Percentiles rank a stretch among this genome's conserved stretches.
phyloP scores from a whole-genome alignment of 2,888 invertebrate species.

The Pemphredon lugubris region DNA sequence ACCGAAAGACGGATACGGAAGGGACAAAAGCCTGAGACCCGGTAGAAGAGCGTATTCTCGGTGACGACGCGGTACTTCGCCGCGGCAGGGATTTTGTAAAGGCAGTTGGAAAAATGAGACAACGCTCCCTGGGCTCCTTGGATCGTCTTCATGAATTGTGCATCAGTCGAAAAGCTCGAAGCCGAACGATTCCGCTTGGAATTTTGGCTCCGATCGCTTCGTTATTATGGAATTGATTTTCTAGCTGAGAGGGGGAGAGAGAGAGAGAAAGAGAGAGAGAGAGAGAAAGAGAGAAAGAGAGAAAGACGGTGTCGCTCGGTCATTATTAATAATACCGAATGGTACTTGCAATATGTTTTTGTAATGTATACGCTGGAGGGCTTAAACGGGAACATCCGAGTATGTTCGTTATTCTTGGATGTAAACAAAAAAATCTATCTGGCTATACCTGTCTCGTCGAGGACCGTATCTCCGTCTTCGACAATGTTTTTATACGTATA shows the following conservation, averaged over 20 bases:
- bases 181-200: slow-evolving; percentile 48
- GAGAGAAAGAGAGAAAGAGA: too few relatives aligned
- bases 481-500: too few relatives aligned
- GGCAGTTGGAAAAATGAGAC: slow-evolving; percentile 66
- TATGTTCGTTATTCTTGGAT: too few relatives aligned
- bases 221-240: slow-evolving; percentile 49
- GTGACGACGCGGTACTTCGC: slow-evolving; percentile 27
- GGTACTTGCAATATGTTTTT: background rate
- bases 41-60: slow-evolving; percentile 21
- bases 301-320: background rate
- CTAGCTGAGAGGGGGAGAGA: too few relatives aligned
- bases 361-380: too few relatives aligned
- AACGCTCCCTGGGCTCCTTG: slow-evolving; percentile 37
- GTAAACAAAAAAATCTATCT: background rate
- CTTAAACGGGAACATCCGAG: too few relatives aligned
- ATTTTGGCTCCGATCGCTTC: slow-evolving; percentile 48
- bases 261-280: too few relatives aligned
- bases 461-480: too few relatives aligned
- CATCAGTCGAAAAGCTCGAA: slow-evolving; percentile 50
- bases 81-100: slow-evolving; percentile 52
- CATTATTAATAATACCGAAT: background rate
- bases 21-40: slow-evolving; percentile 23
- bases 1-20: slow-evolving; percentile 36
- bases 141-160: slow-evolving; percentile 66
- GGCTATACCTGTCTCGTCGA: background rate